These are phyloP conservation scores for Dynastes grantii DNA, from an alignment of 2,888 invertebrate genomes.

Conservation along the genomic window DNA sequence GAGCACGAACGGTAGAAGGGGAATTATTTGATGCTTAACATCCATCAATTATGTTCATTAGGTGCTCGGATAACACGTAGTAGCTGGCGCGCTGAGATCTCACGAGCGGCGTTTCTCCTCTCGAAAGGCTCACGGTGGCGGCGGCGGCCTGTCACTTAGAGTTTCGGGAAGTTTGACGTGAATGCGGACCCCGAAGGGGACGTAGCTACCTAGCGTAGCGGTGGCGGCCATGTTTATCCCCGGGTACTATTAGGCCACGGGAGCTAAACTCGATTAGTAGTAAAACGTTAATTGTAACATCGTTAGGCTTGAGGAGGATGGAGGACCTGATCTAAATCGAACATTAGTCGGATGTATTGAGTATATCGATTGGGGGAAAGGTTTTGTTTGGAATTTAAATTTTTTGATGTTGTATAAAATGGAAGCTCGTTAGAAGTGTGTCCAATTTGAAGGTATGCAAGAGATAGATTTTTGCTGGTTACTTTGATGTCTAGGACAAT, in stretches of 20 bases:
- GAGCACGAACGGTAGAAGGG: neutral
- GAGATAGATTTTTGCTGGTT: too few species aligned
- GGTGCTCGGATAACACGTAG: conserved; percentile 28
- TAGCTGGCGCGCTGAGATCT: neutral
- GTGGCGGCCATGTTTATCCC: conserved; percentile 15
- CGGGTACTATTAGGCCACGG: neutral
- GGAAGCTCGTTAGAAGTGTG: too few species aligned
- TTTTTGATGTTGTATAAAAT: neutral
- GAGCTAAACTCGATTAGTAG: conserved; percentile 35
- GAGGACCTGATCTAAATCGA: conserved; percentile 25
- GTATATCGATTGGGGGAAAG: conserved; percentile 61
- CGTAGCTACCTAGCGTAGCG: neutral
- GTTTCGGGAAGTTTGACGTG: conserved; percentile 34
- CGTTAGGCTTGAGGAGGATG: neutral
- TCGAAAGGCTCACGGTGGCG: conserved; percentile 12
- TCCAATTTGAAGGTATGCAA: too few species aligned
- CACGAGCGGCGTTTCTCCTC: conserved; percentile 4
- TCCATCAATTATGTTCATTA: conserved; percentile 52
- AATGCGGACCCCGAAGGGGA: conserved; percentile 35
- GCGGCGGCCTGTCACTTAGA: conserved; percentile 30
- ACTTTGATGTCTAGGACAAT: too few species aligned
- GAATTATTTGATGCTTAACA: conserved; percentile 49
- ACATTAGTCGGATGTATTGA: conserved; percentile 36
- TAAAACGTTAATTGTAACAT: conserved; percentile 38
- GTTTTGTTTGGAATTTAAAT: conserved; percentile 52